Percentiles rank a stretch among this genome's conserved stretches.
Evolutionary conservation across 1,140 invertebrate genomes (phyloP).

Genomic region (Cyclina sinensis): DNA sequence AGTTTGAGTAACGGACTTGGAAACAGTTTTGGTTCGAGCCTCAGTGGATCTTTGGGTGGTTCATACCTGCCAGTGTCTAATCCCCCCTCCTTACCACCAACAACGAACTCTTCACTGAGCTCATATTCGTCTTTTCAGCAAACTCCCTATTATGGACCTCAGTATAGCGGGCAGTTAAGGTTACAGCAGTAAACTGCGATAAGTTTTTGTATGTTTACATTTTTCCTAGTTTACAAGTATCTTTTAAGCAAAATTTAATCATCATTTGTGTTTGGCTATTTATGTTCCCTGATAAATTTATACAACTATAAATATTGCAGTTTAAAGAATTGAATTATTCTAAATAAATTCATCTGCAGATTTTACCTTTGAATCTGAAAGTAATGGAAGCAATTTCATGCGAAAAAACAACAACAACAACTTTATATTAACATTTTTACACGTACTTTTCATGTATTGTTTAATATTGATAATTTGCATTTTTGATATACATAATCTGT

Average conservation of each 20-base stretch:
- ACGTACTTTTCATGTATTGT: too few relatives aligned
- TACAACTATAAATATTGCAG: too few relatives aligned
- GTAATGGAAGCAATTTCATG: too few relatives aligned
- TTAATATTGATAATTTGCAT: too few relatives aligned
- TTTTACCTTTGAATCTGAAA: too few relatives aligned
- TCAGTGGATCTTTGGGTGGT: slow-evolving; percentile 67
- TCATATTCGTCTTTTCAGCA: slow-evolving; percentile 75
- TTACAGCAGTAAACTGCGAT: slow-evolving; percentile 59
- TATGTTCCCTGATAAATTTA: not conserved
- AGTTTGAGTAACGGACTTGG: slow-evolving; percentile 57
- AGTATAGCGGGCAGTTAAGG: slow-evolving; percentile 72
- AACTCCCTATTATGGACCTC: slow-evolving; percentile 72
- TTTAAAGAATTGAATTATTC: too few relatives aligned
- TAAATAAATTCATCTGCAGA: too few relatives aligned
- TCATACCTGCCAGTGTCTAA: slow-evolving; percentile 70
- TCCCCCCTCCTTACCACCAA: slow-evolving; percentile 67
- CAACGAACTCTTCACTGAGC: slow-evolving; percentile 56
- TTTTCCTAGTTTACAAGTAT: not conserved
- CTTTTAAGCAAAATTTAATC: not conserved
- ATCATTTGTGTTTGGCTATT: not conserved
- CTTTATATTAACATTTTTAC: too few relatives aligned
- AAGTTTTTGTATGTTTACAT: not conserved
- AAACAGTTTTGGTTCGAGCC: slow-evolving; percentile 59
- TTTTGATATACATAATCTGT: too few relatives aligned
- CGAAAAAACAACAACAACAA: too few relatives aligned